Base-by-base conservation (phyloP, 2,113 vertebrate species). In the Pelobates fuscus region DNA sequence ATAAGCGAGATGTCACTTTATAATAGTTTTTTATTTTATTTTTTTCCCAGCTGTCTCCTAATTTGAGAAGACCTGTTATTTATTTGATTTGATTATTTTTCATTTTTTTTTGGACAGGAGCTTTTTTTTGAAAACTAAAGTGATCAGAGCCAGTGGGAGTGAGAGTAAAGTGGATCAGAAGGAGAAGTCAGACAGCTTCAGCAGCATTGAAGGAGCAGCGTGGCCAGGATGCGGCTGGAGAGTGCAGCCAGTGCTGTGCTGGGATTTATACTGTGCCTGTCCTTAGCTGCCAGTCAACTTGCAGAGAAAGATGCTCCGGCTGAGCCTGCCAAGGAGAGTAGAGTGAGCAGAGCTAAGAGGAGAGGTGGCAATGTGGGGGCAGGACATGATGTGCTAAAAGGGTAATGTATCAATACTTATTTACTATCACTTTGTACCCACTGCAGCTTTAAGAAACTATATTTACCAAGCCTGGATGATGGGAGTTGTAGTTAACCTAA, bases 341-440 rank as follows among this genome's bases (percentile, higher is more conserved):
- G 92, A 83, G 88, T 92, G 83, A 95, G 85, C 88, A 89, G 96
- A 84, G 90, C 95, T 79, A 98, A 97, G 89, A 90, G 96, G 85
- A 89, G 93, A 84, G 95, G 93, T 66, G 81, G 81, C 63, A 88
- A 85, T 0, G 70, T 87, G 52, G 88, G 94, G 43, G 88, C 86
- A 63, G 89, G 88, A 70, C 91, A 95, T 78, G 95, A 98, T 73
- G 92, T 92, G 23, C 95, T 98, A 24, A 95, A 95, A 89, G 96
- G 96, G 96, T 98, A 94, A 91, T 43, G 60, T 71, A 37, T 78
- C 23, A 7, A 49, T 15, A 18, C 44, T 27, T 12, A 63, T 21
- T 60, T 10, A 10, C 57, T 27, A 41, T 41, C 1, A n/a, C n/a
- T n/a, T n/a, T n/a, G n/a, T n/a, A n/a, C 12, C 44, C 44, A 49